Evolutionary conservation across 2,888 invertebrate species (phyloP), one percentile per base, ranked within the genome.

Genomic region (Boloria selene): DNA sequence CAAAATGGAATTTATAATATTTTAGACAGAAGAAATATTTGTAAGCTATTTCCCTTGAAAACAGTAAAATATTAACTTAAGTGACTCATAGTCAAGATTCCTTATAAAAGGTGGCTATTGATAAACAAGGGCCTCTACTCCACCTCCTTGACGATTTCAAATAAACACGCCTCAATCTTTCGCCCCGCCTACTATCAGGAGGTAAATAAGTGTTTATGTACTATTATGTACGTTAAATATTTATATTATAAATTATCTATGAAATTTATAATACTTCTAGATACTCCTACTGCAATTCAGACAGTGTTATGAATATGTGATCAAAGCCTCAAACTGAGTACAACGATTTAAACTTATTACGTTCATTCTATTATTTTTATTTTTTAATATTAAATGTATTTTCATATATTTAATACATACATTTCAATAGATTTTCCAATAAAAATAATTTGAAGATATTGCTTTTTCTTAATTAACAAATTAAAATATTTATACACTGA

Each of bases 91-190:
- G 26, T 49, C 17, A 17, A 17, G 31, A 7, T 18, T 45, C 42
- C n/a, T 61, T 56, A 17, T 44, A 22, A 60, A 65, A 67, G 53
- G 72, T 74, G 75, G 74, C 74, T 82, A 84, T 86, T 85, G 85
- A 87, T 87, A 88, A 87, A 86, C 82, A 85, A 83, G 81, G 80
- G 79, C 79, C 80, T 82, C 81, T 78, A 81, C 85, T 86, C 86
- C 88, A 84, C 89, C 90, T 90, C 88, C 88, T 88, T 88, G 87
- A 89, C 88, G 86, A 89, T 87, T 85, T 82, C 83, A 88, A 88
- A 88, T 86, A 90, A 89, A 86, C 89, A 91, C 91, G 91, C 91
- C 91, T 91, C 86, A 79, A 85, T 82, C 81, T 79, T 80, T 84
- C 79, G 90, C 91, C 84, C 87, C 91, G 90, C 90, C 91, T 90